These are phyloP conservation scores for Hylaea fasciaria DNA, from an alignment of 2,888 invertebrate species.

Conservation along the genomic window DNA sequence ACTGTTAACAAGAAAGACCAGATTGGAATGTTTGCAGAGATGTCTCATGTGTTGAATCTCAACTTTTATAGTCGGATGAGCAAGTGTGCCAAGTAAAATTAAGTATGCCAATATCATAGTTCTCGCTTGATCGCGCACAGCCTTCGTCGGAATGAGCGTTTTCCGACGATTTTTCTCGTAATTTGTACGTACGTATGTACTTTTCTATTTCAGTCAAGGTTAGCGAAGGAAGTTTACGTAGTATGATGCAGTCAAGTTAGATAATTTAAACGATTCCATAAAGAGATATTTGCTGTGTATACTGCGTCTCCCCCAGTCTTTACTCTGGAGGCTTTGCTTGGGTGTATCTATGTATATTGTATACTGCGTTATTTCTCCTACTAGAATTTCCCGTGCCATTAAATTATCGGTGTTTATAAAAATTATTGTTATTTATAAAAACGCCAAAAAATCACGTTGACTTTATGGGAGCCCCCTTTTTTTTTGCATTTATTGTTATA, in stretches of 20 bases:
- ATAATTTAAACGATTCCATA: no score
- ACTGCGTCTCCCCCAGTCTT: no score
- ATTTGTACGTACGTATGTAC: conserved; percentile 46
- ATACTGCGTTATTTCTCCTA: no score
- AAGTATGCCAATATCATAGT: conserved; percentile 83
- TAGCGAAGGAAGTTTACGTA: conserved; percentile 28
- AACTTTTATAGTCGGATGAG: conserved; percentile 65
- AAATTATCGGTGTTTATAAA: no score
- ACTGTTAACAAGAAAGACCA: conserved; percentile 28
- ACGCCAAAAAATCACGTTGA: no score
- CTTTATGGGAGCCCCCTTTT: no score
- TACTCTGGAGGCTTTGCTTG: no score
- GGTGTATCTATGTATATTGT: no score
- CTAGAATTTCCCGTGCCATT: no score
- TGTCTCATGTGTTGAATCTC: conserved; percentile 39
- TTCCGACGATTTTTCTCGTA: conserved; percentile 80
- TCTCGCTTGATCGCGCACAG: conserved; percentile 75
- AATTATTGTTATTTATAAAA: no score
- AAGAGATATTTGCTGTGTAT: no score
- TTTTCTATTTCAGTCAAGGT: conserved; percentile 74
- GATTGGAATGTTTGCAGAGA: conserved; percentile 30
- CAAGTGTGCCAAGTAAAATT: conserved; percentile 81
- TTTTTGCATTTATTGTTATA: no score
- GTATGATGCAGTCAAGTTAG: background rate
- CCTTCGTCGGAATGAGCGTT: conserved; percentile 76